Evolutionary conservation across 2,113 vertebrate species (phyloP), one percentile per base, ranked within the genome.

Genomic region (Argyrosomus japonicus): DNA sequence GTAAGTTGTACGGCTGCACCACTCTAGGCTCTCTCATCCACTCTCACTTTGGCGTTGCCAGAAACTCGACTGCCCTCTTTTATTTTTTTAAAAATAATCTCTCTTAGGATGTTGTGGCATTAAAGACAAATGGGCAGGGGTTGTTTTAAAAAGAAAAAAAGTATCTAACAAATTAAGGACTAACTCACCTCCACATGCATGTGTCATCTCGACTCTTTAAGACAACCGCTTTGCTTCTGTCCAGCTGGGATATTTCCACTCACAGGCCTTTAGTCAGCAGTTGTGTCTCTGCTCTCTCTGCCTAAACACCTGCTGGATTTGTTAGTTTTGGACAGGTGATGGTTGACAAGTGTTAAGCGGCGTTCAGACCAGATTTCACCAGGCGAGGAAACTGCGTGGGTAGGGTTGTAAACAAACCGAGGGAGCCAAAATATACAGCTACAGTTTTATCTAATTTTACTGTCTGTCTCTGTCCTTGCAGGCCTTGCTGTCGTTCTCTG

Each of bases 1-100:
- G 98, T 99, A 97, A 99, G 98, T 94, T 97, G 92, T 92, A 90
- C 89, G 81, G 94, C 93, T 94, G 93, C 94, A 93, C 88, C 87
- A 91, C 88, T 93, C 73, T 85, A 94, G 93, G 91, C 91, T 89
- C 89, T 85, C 58, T 92, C 93, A 89, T 93, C 81, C 93, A 91
- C 93, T 90, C 81, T 90, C 93, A 92, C 89, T 79, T 63, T 72
- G 84, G 63, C 81, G 83, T 53, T 40, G 83, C 78, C 84, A 73
- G 50, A 61, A 64, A 68, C 75, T 86, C 68, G 2, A 68, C 63
- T 77, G 61, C 75, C 87, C 77, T 83, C 63, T 69, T 45, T 69
- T 45, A 15, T 64, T 67, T 45, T 14, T 19, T 61, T 14, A 14
- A 60, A 65, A 78, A 8, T 1, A 36, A 36, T 18, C 29, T 70